Evolutionary conservation across 1,140 invertebrate genomes (phyloP), one percentile per base, ranked within the genome.

Genomic region (Drosophila mayri): DNA sequence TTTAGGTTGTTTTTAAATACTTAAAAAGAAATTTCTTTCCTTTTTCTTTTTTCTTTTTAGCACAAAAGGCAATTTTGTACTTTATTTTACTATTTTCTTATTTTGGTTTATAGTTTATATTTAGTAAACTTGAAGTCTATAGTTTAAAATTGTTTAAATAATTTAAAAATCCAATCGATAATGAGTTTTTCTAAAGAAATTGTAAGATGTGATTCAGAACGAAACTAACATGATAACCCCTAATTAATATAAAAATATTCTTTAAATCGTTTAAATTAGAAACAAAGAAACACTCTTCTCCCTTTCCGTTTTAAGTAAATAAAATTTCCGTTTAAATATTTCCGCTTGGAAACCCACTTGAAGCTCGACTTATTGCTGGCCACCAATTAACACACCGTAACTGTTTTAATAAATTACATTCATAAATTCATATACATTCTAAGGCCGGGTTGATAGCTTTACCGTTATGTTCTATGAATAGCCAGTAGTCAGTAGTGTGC

Each of bases 321-420:
- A 55, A 25, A 55, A 22, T 55, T 11, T 38, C 35, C 20, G 52
- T n/a, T 55, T 55, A 46, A 64, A 64, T 59, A 54, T 28, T 80
- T 77, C 78, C 78, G 86, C 87, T 88, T 88, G 76, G 49, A 49
- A 52, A 63, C 14, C 60, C 73, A 68, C 46, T 41, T 76, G 47
- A 67, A 80, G 79, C 84, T 70, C 65, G 67, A 88, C 83, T 58
- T 47, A 68, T 79, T 76, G 66, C 73, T 79, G 73, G 71, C 68
- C 38, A 41, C 59, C 72, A 62, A 57, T 59, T 57, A 50, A 52
- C 38, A 52, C 38, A 59, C 65, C 37, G 28, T 70, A 72, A 66
- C 61, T 81, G 80, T 70, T 43, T 70, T 41, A 76, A 57, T 28
- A 71, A 62, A 58, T 63, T 55, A 50, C 54, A 38, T 59, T 30